Conservation (phyloP, 2,113 vertebrate species). For the Pelecanus crispus region DNA sequence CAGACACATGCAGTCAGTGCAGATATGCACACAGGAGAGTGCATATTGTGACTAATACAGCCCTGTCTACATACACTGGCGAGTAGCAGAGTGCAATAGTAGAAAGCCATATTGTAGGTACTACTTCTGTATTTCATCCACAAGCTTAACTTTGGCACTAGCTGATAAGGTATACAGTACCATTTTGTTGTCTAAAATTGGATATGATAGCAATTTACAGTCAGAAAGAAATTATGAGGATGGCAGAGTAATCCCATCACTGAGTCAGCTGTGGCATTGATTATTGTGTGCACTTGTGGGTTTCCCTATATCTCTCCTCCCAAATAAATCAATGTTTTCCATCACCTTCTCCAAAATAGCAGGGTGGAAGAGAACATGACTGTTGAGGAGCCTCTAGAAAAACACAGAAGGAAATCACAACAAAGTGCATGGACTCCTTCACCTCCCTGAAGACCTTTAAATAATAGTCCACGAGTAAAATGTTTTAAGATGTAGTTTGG, state of each 20-base stretch:
- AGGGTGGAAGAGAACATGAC: background rate
- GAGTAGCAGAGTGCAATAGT: accelerated
- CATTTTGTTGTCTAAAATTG: background rate
- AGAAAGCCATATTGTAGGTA: background rate
- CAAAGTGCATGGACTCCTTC: background rate
- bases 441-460: background rate
- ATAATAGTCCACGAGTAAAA: background rate
- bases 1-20: accelerated
- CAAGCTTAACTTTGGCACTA: background rate
- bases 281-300: accelerated
- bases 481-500: background rate
- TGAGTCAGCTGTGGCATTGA: background rate
- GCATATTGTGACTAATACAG: background rate
- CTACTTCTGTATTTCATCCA: background rate
- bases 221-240: background rate
- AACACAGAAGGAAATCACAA: background rate
- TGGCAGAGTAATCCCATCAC: background rate
- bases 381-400: background rate
- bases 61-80: background rate
- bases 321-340: background rate
- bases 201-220: background rate
- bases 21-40: background rate
- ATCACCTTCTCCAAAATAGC: background rate
- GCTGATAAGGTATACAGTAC: background rate
- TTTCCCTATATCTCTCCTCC: background rate